Base-by-base conservation (phyloP, 2,113 vertebrate species). In the Microcebus ravelobensis region DNA sequence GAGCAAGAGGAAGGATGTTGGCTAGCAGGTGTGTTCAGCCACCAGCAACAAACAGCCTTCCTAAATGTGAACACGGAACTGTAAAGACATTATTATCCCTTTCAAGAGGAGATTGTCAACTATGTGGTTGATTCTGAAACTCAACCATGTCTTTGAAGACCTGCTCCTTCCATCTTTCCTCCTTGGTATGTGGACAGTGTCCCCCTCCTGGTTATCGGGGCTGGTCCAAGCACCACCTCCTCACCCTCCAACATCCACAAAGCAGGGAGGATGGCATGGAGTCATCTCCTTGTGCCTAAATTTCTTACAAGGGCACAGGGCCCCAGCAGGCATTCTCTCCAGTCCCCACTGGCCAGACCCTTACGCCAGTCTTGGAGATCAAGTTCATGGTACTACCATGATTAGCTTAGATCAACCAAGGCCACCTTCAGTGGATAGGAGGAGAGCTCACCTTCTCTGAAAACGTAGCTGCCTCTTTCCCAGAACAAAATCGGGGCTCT, bases 251-350 rank as follows among this genome's bases (percentile, higher is more conserved):
- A 34, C 20, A 50, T 5, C 15, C 2, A 31, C 8, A 18, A 65
- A 39, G 61, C 39, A 55, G 50, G 11, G 52, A 52, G 52, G 7
- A 3, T 0, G 55, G 3, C 11, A 0, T 0, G 1, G 55, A 63
- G 42, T 25, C 2, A 1, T 15, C 36, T 50, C 29, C 5, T 70
- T 5, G 1, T 1, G 31, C 8, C 8, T 27, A 83, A 59, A 4
- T 86, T 71, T 77, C 59, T 63, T n/a, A 31, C 2, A 17, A 87
- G 15, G 23, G 31, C 68, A 96, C 21, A 67, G n/a, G 17, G n/a
- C 10, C 1, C 63, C 63, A 91, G 34, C 2, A 52, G 50, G 91
- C 42, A 23, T 67, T 82, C 29, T 70, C 34, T 3, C 10, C 57
- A 42, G 70, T 80, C 27, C 55, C 36, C 13, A 34, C 8, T 57